Evolutionary conservation across 1,140 invertebrate genomes (phyloP).

Genomic region (Hestina assimilis): DNA sequence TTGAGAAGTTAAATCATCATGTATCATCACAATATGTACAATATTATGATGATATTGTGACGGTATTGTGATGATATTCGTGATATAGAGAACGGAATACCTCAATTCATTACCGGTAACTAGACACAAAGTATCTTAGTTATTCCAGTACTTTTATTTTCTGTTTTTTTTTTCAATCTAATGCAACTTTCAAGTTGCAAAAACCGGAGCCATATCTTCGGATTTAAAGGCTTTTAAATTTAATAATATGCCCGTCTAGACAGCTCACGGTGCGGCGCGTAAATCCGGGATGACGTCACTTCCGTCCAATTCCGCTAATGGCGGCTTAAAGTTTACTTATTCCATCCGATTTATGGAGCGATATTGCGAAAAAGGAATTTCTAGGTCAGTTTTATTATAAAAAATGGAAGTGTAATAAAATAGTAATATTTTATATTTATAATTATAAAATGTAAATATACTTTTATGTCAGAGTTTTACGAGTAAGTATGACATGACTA

Average conservation of each 20-base stretch:
- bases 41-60: too few species aligned
- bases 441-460: too few species aligned
- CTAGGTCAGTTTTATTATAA: conserved; percentile 16
- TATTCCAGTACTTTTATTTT: too few species aligned
- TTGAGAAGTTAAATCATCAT: too few species aligned
- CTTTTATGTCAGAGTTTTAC: too few species aligned
- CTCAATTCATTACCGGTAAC: too few species aligned
- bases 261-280: conserved; percentile 32
- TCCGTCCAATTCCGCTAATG: conserved; percentile 63
- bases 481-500: too few species aligned
- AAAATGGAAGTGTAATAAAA: not conserved
- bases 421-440: too few species aligned
- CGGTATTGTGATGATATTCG: too few species aligned
- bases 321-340: conserved; percentile 55
- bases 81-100: too few species aligned
- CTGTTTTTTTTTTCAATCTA: not conserved
- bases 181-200: not conserved
- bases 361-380: conserved; percentile 37
- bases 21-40: too few species aligned
- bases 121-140: too few species aligned
- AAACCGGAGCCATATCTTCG: conserved; percentile 4
- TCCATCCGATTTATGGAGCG: conserved; percentile 40
- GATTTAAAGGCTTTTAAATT: conserved; percentile 31
- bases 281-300: conserved; percentile 57
- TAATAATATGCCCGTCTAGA: conserved; percentile 22